Percentiles rank a stretch among this genome's conserved stretches.
Evolutionary conservation across 2,888 invertebrate species (phyloP).

Genomic region (Cerceris ruficornis): DNA sequence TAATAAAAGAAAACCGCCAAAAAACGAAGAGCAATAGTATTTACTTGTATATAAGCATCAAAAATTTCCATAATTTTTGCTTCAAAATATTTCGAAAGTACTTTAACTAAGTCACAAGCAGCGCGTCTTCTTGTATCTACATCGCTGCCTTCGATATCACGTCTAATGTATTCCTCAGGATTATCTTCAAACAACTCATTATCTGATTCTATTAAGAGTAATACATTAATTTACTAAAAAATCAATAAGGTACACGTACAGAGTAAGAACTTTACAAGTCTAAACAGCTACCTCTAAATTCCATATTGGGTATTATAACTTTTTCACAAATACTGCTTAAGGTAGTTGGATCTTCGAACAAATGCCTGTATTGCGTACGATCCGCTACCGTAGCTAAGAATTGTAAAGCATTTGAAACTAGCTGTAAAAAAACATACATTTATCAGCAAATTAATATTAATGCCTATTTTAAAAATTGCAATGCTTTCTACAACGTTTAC

Average conservation of each 20-base stretch:
- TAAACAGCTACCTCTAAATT: slow-evolving; percentile 89
- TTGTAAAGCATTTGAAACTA: slow-evolving; percentile 97
- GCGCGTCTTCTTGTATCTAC: slow-evolving; percentile 97
- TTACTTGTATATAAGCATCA: slow-evolving; percentile 92
- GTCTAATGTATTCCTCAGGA: slow-evolving; percentile 97
- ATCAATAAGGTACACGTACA: slow-evolving; percentile 4
- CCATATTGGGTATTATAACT: slow-evolving; percentile 99
- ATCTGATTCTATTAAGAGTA: slow-evolving; percentile 87
- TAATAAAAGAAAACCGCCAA: not conserved
- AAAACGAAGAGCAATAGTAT: not conserved
- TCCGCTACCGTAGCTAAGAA: slow-evolving; percentile 98
- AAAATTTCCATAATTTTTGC: slow-evolving; percentile 93
- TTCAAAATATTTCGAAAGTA: slow-evolving; percentile 94
- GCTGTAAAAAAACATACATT: slow-evolving; percentile 82
- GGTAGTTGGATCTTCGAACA: slow-evolving; percentile 94
- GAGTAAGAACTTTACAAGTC: slow-evolving; percentile 2
- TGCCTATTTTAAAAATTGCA: not conserved
- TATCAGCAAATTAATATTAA: slow-evolving; percentile 17
- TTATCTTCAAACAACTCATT: slow-evolving; percentile 99
- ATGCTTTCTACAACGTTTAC: slow-evolving; percentile 52
- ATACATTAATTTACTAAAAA: slow-evolving; percentile 17
- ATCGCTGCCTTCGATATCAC: slow-evolving; percentile 99
- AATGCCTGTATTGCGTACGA: slow-evolving; percentile 91
- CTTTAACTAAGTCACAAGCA: slow-evolving; percentile 97
- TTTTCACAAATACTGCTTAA: slow-evolving; percentile 97